Conservation (phyloP, 2,113 vertebrate genomes). For the Hemiprocne comata region DNA sequence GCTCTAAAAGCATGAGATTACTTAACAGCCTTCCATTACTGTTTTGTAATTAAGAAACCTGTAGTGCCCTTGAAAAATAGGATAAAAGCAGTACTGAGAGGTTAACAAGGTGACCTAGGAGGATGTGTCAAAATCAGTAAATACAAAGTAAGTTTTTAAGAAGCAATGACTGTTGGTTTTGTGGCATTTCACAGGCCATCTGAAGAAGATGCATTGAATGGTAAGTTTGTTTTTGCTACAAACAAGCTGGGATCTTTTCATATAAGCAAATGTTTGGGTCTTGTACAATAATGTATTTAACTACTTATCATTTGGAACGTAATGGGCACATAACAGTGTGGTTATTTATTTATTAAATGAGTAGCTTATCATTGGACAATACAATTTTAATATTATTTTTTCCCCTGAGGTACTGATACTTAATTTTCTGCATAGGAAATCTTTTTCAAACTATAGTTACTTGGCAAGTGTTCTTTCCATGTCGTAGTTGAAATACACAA, state of each 20-base stretch:
- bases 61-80: conserved; percentile 27
- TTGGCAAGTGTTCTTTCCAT: neutral
- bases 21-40: conserved; percentile 2
- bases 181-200: conserved; percentile 69
- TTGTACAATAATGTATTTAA: neutral
- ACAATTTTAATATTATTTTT: too few species aligned
- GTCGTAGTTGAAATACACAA: neutral
- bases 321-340: neutral
- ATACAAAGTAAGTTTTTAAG: neutral
- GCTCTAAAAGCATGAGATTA: conserved; percentile 2
- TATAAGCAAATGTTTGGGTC: neutral
- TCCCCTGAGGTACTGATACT: neutral
- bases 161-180: conserved; percentile 31
- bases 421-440: neutral
- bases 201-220: conserved; percentile 81
- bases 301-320: neutral
- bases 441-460: neutral
- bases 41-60: conserved; percentile 29
- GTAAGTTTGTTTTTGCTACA: conserved; percentile 63
- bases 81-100: neutral
- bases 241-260: neutral
- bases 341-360: neutral
- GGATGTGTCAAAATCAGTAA: neutral
- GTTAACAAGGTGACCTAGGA: conserved; percentile 34
- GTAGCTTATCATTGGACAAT: neutral